phyloP scores from a whole-genome alignment of 2,888 invertebrate genomes.

The Urechis unicinctus region DNA sequence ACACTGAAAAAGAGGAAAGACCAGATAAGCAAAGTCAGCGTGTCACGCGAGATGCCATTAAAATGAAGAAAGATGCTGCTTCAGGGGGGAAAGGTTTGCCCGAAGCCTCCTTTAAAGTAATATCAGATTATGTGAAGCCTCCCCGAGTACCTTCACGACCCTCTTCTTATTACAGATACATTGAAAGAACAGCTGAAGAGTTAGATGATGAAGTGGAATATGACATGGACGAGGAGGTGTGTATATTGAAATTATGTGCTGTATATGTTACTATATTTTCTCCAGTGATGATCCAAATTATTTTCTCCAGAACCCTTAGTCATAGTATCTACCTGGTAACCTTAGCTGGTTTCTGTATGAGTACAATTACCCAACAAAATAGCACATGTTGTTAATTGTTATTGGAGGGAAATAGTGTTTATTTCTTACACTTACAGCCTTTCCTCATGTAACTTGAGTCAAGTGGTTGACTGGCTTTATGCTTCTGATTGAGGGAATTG shows the following conservation, averaged over 20 bases:
- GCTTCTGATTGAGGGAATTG: too few species aligned
- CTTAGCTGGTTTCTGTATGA: too few species aligned
- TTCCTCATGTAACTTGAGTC: too few species aligned
- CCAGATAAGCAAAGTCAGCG: constrained; percentile 21
- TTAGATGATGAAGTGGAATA: constrained; percentile 89
- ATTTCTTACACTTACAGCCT: too few species aligned
- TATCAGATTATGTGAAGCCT: constrained; percentile 67
- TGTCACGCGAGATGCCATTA: constrained; percentile 9
- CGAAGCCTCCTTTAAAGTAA: constrained; percentile 64
- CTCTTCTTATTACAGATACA: constrained; percentile 73
- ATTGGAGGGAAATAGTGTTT: too few species aligned
- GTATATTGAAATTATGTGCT: constrained; percentile 1
- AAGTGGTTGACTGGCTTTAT: too few species aligned
- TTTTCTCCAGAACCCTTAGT: too few species aligned
- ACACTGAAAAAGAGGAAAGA: constrained; percentile 45
- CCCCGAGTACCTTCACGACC: constrained; percentile 77
- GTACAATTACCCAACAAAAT: too few species aligned
- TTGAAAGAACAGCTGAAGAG: constrained; percentile 90
- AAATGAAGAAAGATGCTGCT: background rate
- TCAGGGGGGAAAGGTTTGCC: constrained; percentile 56
- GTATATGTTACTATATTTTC: too few species aligned
- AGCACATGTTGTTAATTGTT: too few species aligned
- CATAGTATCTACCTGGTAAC: too few species aligned
- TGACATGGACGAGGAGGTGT: constrained; percentile 88
- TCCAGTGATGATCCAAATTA: too few species aligned